A percentile compares a stretch with the other conserved stretches of the same genome.
phyloP scores from a whole-genome alignment of 2,888 invertebrate genomes.

The Empis stercorea region DNA sequence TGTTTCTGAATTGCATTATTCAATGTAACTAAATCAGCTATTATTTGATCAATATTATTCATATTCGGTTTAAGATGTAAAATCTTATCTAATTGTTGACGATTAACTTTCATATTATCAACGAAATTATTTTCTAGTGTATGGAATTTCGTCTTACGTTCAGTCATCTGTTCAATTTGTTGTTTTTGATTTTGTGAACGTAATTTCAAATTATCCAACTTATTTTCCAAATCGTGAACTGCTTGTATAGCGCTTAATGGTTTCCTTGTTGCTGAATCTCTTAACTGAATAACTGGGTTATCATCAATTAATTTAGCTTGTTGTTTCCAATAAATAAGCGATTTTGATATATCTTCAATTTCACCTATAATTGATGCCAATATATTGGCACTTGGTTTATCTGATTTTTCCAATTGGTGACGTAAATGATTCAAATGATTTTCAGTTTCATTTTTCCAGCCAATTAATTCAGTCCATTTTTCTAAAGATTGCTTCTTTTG shows the following conservation, averaged over 20 bases:
- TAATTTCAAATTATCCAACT: conserved; percentile 51
- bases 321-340: conserved; percentile 57
- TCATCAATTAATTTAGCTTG: conserved; percentile 55
- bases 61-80: conserved; percentile 26
- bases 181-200: conserved; percentile 55
- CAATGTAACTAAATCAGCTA: conserved; percentile 39
- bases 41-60: conserved; percentile 34
- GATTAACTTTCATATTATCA: conserved; percentile 44
- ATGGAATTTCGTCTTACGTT: conserved; percentile 68
- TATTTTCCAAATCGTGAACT: conserved; percentile 59
- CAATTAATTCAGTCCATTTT: conserved; percentile 71
- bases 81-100: conserved; percentile 26
- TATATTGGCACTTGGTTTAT: conserved; percentile 56
- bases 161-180: conserved; percentile 54
- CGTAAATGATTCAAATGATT: conserved; percentile 69
- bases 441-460: conserved; percentile 67
- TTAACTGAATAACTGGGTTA: conserved; percentile 51
- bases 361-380: conserved; percentile 56
- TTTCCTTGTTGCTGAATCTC: conserved; percentile 55
- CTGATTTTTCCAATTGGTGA: conserved; percentile 59
- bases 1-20: conserved; percentile 46
- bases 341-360: conserved; percentile 51
- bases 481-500: conserved; percentile 62
- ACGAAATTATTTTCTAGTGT: conserved; percentile 56
- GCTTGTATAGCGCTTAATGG: conserved; percentile 59